phyloP scores from a whole-genome alignment of 2,888 invertebrate species.

The Conomelus anceps region DNA sequence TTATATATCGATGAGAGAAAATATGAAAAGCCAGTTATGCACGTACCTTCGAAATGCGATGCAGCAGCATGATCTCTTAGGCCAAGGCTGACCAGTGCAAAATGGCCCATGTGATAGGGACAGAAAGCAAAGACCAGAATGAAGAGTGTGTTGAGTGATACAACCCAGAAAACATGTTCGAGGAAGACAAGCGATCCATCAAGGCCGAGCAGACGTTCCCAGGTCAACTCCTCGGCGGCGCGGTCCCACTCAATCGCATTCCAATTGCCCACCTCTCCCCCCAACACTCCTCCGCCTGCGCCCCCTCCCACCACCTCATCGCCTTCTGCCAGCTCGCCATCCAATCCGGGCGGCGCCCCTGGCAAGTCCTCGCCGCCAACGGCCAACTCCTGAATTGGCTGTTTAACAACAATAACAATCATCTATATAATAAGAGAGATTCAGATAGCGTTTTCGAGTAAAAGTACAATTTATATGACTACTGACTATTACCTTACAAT shows the following conservation, averaged over 20 bases:
- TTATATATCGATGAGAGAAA: neutral
- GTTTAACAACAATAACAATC: neutral
- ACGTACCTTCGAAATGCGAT: conserved; percentile 79
- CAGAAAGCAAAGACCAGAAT: conserved; percentile 95
- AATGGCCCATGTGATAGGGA: conserved; percentile 90
- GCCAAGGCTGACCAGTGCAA: conserved; percentile 67
- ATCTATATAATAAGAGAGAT: too few species aligned
- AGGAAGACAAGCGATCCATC: conserved; percentile 95
- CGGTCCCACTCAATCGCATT: conserved; percentile 99
- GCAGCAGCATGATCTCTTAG: conserved; percentile 60
- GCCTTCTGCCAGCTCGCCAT: neutral
- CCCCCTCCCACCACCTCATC: conserved; percentile 18
- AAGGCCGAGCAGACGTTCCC: conserved; percentile 92
- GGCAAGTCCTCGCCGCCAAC: conserved; percentile 21
- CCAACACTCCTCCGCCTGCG: conserved; percentile 41
- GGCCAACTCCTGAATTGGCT: conserved; percentile 1
- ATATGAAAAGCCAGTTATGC: neutral
- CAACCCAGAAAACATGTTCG: conserved; percentile 99
- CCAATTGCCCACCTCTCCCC: conserved; percentile 77
- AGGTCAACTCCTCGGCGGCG: conserved; percentile 94
- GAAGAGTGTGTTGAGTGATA: conserved; percentile 92
- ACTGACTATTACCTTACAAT: too few species aligned
- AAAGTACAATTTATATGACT: too few species aligned
- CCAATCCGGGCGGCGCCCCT: neutral
- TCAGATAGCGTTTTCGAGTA: too few species aligned